phyloP scores from a whole-genome alignment of 1,140 invertebrate species.

The Eumeta japonica region DNA sequence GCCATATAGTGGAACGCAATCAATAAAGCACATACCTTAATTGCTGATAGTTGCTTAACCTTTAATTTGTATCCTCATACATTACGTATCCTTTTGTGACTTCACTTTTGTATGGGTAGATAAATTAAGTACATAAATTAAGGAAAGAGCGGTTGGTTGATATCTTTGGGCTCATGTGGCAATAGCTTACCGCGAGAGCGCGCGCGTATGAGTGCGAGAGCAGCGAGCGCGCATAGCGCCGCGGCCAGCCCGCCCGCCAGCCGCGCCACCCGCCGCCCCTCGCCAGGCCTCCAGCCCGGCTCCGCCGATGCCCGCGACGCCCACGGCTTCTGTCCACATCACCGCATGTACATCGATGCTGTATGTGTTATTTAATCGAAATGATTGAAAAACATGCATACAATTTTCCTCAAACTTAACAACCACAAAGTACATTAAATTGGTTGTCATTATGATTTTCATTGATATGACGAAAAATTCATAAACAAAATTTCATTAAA shows the following conservation, averaged over 20 bases:
- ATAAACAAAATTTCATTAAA: too few species aligned
- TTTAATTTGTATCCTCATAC: too few species aligned
- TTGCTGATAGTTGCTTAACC: too few species aligned
- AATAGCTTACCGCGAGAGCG: constrained; percentile 28
- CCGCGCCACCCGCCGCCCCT: constrained; percentile 23
- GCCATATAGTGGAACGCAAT: too few species aligned
- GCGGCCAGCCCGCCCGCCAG: constrained; percentile 23
- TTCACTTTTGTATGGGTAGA: too few species aligned
- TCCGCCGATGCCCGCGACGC: constrained; percentile 2
- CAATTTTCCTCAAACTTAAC: neutral
- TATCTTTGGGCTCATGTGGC: constrained; percentile 17
- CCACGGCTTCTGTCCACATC: neutral
- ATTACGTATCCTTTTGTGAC: too few species aligned
- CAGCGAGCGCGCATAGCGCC: constrained; percentile 25
- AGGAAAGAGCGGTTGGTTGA: too few species aligned
- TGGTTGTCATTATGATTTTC: too few species aligned
- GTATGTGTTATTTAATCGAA: constrained; percentile 5
- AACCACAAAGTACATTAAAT: too few species aligned
- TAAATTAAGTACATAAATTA: too few species aligned
- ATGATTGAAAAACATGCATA: neutral
- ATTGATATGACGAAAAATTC: too few species aligned
- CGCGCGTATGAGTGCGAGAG: constrained; percentile 21
- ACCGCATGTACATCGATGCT: constrained; percentile 7
- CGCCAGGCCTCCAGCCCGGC: constrained; percentile 14
- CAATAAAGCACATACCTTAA: too few species aligned